A percentile compares a stretch with the other conserved stretches of the same genome.
These are phyloP conservation scores for Rutilus rutilus DNA, from an alignment of 2,113 vertebrate genomes.

Conservation along the genomic window DNA sequence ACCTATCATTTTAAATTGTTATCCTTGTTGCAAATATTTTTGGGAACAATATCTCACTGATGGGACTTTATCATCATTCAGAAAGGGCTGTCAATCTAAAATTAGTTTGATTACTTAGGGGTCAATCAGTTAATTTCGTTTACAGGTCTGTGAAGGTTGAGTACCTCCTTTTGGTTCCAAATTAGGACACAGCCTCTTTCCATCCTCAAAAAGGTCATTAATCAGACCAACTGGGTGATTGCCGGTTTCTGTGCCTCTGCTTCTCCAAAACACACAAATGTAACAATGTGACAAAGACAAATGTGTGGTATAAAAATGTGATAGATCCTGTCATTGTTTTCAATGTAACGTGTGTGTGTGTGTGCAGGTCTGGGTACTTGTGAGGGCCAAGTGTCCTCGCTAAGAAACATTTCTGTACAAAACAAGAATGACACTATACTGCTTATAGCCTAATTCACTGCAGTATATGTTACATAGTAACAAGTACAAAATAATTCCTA, in stretches of 20 bases:
- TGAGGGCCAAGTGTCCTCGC: too few relatives aligned
- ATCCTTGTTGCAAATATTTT: neutral
- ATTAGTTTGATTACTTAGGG: constrained; percentile 58
- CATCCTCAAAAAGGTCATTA: constrained; percentile 57
- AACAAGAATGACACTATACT: too few relatives aligned
- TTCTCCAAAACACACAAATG: neutral
- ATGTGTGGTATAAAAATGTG: neutral
- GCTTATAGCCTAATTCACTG: too few relatives aligned
- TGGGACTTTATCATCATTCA: neutral
- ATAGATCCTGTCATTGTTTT: constrained; percentile 6
- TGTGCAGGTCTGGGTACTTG: too few relatives aligned
- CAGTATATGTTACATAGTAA: too few relatives aligned
- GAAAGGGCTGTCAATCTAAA: neutral
- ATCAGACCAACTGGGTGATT: neutral
- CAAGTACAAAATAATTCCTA: too few relatives aligned
- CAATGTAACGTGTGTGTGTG: neutral
- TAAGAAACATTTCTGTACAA: too few relatives aligned
- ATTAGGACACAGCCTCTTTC: constrained; percentile 57
- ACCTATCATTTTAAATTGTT: neutral
- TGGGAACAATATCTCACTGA: neutral
- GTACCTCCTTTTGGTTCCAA: constrained; percentile 48
- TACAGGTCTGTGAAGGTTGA: constrained; percentile 3
- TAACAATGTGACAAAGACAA: neutral
- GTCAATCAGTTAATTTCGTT: constrained; percentile 63
- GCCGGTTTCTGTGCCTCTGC: neutral